Conservation (phyloP, 2,797 vertebrate species). For the Acipenser oxyrinchus region DNA sequence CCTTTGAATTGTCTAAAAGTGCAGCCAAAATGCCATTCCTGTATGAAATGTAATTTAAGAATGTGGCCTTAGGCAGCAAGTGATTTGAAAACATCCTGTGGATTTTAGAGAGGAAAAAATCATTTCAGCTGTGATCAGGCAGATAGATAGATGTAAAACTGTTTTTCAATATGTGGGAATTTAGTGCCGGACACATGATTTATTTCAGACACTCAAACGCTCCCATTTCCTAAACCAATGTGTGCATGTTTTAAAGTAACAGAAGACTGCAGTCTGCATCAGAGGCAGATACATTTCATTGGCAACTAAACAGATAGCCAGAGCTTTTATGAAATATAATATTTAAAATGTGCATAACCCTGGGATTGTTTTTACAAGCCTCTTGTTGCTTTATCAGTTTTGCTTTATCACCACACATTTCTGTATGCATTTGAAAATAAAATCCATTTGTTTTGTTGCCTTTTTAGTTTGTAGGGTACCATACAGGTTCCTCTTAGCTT, state of each 20-base stretch:
- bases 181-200: slow-evolving; percentile 4
- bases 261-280: background rate
- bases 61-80: background rate
- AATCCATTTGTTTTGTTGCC: too few relatives aligned
- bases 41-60: slow-evolving; percentile 4
- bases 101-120: background rate
- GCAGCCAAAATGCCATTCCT: background rate
- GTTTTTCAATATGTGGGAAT: slow-evolving; percentile 5
- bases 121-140: slow-evolving; percentile 1
- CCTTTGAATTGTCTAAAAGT: too few relatives aligned
- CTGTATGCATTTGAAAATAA: too few relatives aligned
- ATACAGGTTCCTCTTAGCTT: too few relatives aligned
- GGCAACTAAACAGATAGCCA: background rate
- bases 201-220: slow-evolving; percentile 5
- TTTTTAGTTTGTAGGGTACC: too few relatives aligned
- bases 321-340: too few relatives aligned
- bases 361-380: too few relatives aligned
- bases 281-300: slow-evolving; percentile 9
- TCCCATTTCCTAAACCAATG: slow-evolving; percentile 15
- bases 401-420: too few relatives aligned
- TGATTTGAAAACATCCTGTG: background rate
- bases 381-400: too few relatives aligned
- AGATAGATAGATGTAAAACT: slow-evolving; percentile 4
- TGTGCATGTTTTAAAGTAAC: slow-evolving; percentile 9
- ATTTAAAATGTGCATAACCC: too few relatives aligned